Base-by-base conservation (phyloP, 2,797 vertebrate species). In the Halcyon badia region DNA sequence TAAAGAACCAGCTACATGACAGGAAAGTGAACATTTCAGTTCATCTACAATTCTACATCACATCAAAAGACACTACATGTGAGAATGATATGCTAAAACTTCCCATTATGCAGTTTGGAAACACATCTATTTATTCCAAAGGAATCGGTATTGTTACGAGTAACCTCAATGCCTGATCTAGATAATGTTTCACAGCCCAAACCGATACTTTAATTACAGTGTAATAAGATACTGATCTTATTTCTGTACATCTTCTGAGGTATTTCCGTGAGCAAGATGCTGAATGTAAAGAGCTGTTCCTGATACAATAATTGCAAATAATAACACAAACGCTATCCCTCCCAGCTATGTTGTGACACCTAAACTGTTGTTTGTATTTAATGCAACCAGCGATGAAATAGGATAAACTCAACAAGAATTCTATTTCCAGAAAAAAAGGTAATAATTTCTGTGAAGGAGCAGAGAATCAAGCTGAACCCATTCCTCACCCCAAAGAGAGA, bases 1-100 rank as follows among this genome's bases (percentile, higher is more conserved):
- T 97, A 97, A 97, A 98, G 94, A 97, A 81, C 89, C 86, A 87
- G 77, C 94, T 96, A 95, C 91, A 95, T 89, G 95, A 97, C 96
- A 97, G 91, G 90, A 91, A 95, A 97, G 89, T 7, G 89, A 97
- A 90, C 85, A 90, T 96, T 95, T 94, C 73, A 87, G 95, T 97
- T 96, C 97, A 95, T 97, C 94, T 93, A 39, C 85, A 96, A 95
- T 60, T 94, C 94, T 94, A 83, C 31, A 94, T 90, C 73, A 87
- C 93, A 96, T 97, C 91, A 93, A 92, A 97, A 90, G 96, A 95
- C 37, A 51, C 62, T 93, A 90, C 83, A 79, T 76, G 71, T 49
- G 75, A 94, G 76, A 88, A 89, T 39, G 75, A 83, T 68, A 82
- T 35, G 57, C 82, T 89, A 90, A 93, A 92, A 56, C 82, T 95